These are phyloP conservation scores for Andinoacara biseriatus DNA, from an alignment of 2,113 vertebrate genomes.

Conservation along the genomic window DNA sequence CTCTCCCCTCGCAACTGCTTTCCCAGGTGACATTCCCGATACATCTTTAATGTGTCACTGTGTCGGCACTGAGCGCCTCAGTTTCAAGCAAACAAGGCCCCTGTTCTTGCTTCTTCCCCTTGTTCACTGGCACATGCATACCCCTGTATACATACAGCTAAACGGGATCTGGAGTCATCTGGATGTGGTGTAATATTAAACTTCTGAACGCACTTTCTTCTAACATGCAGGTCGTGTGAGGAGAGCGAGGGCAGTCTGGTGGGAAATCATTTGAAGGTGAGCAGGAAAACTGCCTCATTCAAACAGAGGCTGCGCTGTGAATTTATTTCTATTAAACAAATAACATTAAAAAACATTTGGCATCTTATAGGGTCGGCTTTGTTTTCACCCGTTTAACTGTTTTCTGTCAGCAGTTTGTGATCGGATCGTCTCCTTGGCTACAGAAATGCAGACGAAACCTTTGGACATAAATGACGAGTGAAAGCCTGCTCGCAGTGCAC, in stretches of 20 bases:
- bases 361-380: not conserved
- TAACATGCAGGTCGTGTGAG: not conserved
- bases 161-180: not conserved
- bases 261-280: not conserved
- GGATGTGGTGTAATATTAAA: not conserved
- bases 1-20: not conserved
- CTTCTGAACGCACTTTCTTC: accelerated
- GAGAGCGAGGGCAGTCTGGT: not conserved
- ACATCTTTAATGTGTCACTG: not conserved
- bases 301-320: not conserved
- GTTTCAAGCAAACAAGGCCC: too few relatives aligned
- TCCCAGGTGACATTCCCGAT: not conserved
- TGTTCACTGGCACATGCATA: not conserved
- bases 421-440: not conserved
- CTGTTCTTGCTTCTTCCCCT: not conserved
- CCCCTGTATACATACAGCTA: not conserved
- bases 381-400: not conserved
- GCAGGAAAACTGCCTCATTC: not conserved
- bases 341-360: not conserved
- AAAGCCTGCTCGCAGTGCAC: too few relatives aligned
- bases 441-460: not conserved
- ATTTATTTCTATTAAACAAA: not conserved
- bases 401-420: not conserved
- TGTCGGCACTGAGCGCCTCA: not conserved
- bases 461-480: not conserved